Evolutionary conservation across 2,113 vertebrate species (phyloP).

Genomic region (Tragelaphus strepsiceros): DNA sequence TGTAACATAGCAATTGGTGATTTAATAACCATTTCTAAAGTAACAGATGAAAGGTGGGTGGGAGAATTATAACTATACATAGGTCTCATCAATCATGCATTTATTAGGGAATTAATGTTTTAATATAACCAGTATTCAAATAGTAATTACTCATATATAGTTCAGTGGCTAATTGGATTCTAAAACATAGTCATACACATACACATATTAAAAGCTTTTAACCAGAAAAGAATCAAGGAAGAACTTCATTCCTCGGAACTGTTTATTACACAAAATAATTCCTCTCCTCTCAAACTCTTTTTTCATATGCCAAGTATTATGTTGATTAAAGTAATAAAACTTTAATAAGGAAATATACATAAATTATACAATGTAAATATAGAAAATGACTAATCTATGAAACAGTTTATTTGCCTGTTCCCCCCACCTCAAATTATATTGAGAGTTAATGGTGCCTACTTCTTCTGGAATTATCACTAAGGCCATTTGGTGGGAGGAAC

Average conservation of each 20-base stretch:
- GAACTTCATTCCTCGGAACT: background rate
- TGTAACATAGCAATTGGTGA: background rate
- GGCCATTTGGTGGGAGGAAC: background rate
- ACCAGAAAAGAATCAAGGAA: background rate
- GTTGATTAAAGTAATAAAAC: slow-evolving; percentile 28
- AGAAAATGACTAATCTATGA: background rate
- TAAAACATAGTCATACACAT: background rate
- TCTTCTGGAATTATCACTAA: background rate
- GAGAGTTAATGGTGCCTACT: background rate
- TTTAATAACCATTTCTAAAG: background rate
- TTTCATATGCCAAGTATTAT: background rate
- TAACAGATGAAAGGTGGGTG: background rate
- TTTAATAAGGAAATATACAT: background rate
- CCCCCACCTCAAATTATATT: background rate
- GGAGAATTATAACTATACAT: background rate
- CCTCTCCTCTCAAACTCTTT: background rate
- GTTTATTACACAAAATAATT: background rate
- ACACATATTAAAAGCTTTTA: background rate
- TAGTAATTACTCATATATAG: background rate
- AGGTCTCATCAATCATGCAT: background rate
- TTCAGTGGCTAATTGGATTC: background rate
- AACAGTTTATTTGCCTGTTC: background rate
- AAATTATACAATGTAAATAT: background rate
- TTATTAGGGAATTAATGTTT: background rate
- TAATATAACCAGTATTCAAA: background rate